A percentile compares a stretch with the other conserved stretches of the same genome.
Conservation (phyloP, 2,888 invertebrate genomes). For the Dione juno region DNA sequence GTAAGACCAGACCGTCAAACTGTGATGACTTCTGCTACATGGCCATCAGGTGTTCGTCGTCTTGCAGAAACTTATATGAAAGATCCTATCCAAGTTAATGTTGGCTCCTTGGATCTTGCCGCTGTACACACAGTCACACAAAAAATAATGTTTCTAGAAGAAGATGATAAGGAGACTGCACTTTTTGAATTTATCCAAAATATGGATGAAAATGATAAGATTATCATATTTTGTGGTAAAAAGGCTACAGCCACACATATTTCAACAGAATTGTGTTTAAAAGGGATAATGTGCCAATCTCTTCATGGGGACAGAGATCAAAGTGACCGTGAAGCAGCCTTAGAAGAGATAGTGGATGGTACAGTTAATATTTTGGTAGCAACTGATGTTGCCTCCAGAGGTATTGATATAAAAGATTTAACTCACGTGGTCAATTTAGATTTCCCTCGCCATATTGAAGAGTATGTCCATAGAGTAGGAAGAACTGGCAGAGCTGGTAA, state of each 20-base stretch:
- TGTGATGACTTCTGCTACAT: constrained; percentile 98
- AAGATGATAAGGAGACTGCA: constrained; percentile 86
- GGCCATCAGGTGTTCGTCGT: constrained; percentile 94
- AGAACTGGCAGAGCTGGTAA: constrained; percentile 96
- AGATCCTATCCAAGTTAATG: constrained; percentile 94
- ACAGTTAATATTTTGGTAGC: constrained; percentile 93
- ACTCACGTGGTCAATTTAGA: constrained; percentile 96
- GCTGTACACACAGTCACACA: constrained; percentile 95
- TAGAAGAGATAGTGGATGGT: constrained; percentile 92
- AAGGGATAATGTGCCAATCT: constrained; percentile 88
- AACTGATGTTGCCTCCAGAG: constrained; percentile 97
- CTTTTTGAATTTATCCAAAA: constrained; percentile 87
- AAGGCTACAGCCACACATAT: constrained; percentile 93
- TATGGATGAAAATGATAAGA: constrained; percentile 91
- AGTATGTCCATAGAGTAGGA: constrained; percentile 98
- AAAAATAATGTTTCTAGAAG: constrained; percentile 88
- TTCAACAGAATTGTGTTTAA: constrained; percentile 89
- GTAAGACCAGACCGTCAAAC: constrained; percentile 95
- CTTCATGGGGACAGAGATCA: constrained; percentile 96
- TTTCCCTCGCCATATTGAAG: constrained; percentile 96
- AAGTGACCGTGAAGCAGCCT: constrained; percentile 89
- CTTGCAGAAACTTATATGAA: constrained; percentile 94
- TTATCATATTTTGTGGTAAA: constrained; percentile 95
- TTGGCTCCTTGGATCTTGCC: constrained; percentile 94
- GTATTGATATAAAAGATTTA: constrained; percentile 94